Base-by-base conservation (phyloP, 2,113 vertebrate genomes). In the Entomyzon cyanotis region DNA sequence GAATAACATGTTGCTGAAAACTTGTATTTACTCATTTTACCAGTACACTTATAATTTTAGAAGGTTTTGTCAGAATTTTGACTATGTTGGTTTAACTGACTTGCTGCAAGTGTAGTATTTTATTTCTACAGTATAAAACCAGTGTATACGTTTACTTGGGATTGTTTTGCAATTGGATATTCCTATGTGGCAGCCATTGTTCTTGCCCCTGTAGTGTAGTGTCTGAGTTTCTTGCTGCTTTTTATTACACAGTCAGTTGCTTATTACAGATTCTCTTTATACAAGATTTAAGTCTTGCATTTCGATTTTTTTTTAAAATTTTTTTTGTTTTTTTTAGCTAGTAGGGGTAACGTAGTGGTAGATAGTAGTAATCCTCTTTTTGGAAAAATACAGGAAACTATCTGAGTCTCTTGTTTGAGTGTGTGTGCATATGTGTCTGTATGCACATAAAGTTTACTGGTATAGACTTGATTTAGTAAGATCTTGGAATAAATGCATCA, bases 381-480 rank as follows among this genome's bases (percentile, higher is more conserved):
- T 77, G 67, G 44, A 63, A 93, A 59, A 83, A 63, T 23, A 41
- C 7, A 74, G 55, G 27, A 50, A 63, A 15, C 63, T 5, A 37
- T 58, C 19, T 5, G 15, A 85, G 14, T 70, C 35, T 50, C 17
- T 83, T 47, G 23, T 69, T 69, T 23, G 21, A 33, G 37, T 13
- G 22, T 42, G 15, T 60, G 28, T 35, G 5, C 28, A 2, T 49
- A 8, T 71, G 16, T 37, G 8, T 22, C 15, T 44, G 6, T n/a
- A 4, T 33, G 9, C 0, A 0, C 9, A 3, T 28, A 53, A 49
- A 53, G 7, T 17, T 46, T 59, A 33, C 27, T 10, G 56, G 24
- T 30, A 16, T 35, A 60, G 62, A 16, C 15, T 63, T 78, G 18
- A 49, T 90, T 70, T 46, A 67, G 70, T 62, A 59, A 21, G 64